Evolutionary conservation across 2,888 invertebrate species (phyloP), one percentile per base, ranked within the genome.

Genomic region (Athetis lepigone): DNA sequence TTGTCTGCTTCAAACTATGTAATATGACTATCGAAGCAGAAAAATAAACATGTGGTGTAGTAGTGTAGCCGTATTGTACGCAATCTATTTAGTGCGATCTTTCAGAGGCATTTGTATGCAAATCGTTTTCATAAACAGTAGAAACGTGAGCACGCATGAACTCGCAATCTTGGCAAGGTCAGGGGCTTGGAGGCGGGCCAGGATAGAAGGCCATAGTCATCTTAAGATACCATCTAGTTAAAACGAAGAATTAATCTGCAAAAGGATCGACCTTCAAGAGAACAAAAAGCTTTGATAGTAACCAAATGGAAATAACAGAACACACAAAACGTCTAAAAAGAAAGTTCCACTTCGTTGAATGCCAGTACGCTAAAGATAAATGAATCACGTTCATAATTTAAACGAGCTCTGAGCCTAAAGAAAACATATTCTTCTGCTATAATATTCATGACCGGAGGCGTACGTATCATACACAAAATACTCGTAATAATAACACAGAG

Each of bases 141-240:
- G 75, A 83, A 86, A 86, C 87, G 87, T 86, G 85, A 86, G 82
- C 79, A 85, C 84, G 85, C 86, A 88, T 87, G 84, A 83, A 84
- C 84, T 84, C 83, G 82, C 83, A 84, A 85, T 88, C 81, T 82
- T 75, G 76, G 81, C 90, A 92, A 92, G 91, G 93, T 87, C 88
- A 84, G 72, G 70, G 74, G 76, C 84, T 90, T 93, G 92, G 93
- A 92, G 83, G 70, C 73, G 69, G 73, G 90, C 92, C 92, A 92
- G 88, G 72, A 80, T 72, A 70, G 81, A 77, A 82, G 69, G 82
- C 81, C 81, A 84, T 79, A 80, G 78, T 79, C 79, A 75, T 84
- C 79, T 73, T 43, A 64, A 75, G 78, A 84, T 85, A 83, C 82
- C 82, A 86, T 84, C 82, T 77, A 79, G 51, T 68, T 66, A 74